Evolutionary conservation across 2,888 invertebrate species (phyloP).

Genomic region (Portevinia maculata): DNA sequence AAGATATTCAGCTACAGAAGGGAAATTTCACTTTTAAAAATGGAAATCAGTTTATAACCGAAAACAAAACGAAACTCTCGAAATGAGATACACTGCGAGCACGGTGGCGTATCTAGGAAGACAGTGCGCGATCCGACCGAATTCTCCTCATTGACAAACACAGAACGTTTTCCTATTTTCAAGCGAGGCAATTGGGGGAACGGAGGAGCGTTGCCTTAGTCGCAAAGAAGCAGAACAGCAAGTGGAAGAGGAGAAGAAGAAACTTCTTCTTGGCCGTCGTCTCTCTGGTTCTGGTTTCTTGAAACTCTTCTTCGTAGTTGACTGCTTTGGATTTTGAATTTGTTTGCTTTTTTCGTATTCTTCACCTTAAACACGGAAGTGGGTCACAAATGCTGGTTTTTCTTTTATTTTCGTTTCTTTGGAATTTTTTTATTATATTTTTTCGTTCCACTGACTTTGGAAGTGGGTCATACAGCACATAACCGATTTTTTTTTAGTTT

Average conservation of each 20-base stretch:
- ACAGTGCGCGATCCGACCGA: conserved; percentile 42
- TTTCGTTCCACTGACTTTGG: conserved; percentile 60
- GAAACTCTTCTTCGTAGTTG: conserved; percentile 39
- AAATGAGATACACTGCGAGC: conserved; percentile 37
- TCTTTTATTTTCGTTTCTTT: conserved; percentile 72
- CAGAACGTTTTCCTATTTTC: conserved; percentile 60
- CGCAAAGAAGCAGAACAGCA: conserved; percentile 8
- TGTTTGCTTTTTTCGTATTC: conserved; percentile 43
- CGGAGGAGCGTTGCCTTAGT: conserved; percentile 16
- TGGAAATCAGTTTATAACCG: conserved; percentile 64
- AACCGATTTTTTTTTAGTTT: conserved; percentile 49
- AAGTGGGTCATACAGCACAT: conserved; percentile 71
- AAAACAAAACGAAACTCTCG: conserved; percentile 49
- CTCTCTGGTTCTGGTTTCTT: conserved; percentile 59
- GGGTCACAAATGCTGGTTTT: conserved; percentile 71
- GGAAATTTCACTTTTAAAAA: conserved; percentile 68
- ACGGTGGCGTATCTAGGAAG: conserved; percentile 52
- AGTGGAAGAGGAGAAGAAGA: conserved; percentile 41
- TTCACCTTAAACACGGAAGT: conserved; percentile 66
- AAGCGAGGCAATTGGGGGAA: background rate
- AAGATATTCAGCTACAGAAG: conserved; percentile 43
- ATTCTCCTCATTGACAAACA: conserved; percentile 65
- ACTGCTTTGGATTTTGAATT: conserved; percentile 48
- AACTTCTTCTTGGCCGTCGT: conserved; percentile 49
- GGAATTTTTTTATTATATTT: conserved; percentile 49